These are phyloP conservation scores for Hetaerina americana DNA, from an alignment of 1,140 invertebrate genomes.

Conservation along the genomic window DNA sequence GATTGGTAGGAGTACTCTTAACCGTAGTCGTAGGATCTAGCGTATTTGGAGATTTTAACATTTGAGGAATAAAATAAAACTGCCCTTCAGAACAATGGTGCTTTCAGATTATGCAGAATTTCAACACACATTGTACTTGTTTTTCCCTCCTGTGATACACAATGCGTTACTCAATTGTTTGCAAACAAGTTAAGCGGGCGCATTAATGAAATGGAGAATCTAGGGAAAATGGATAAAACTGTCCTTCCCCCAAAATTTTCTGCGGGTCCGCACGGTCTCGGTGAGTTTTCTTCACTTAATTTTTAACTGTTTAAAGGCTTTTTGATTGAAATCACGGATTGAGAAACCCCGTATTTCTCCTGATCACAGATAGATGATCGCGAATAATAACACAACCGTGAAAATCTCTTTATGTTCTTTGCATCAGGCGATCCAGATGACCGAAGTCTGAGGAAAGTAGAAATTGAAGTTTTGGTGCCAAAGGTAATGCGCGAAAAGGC, in stretches of 20 bases:
- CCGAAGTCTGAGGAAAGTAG: slow-evolving; percentile 61
- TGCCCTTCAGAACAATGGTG: too few relatives aligned
- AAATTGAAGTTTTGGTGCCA: slow-evolving; percentile 70
- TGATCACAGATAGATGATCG: background rate
- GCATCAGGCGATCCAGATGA: slow-evolving; percentile 72
- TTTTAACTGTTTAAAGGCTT: background rate
- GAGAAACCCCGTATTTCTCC: background rate
- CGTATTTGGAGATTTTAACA: too few relatives aligned
- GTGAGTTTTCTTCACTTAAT: background rate
- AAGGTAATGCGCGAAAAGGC: slow-evolving; percentile 71
- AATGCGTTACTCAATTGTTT: too few relatives aligned
- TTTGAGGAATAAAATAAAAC: too few relatives aligned
- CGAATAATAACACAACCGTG: background rate
- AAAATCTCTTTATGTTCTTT: background rate
- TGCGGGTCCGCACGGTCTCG: background rate
- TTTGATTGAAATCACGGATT: background rate
- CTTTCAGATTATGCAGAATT: too few relatives aligned
- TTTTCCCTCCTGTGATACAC: too few relatives aligned
- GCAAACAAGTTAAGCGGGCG: too few relatives aligned
- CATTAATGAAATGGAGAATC: too few relatives aligned
- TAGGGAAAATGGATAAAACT: background rate
- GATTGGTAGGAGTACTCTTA: too few relatives aligned
- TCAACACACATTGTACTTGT: too few relatives aligned
- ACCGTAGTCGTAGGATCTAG: too few relatives aligned
- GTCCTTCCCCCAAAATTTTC: background rate